phyloP scores from a whole-genome alignment of 2,797 vertebrate genomes.

The Helicolenus hilgendorfi region DNA sequence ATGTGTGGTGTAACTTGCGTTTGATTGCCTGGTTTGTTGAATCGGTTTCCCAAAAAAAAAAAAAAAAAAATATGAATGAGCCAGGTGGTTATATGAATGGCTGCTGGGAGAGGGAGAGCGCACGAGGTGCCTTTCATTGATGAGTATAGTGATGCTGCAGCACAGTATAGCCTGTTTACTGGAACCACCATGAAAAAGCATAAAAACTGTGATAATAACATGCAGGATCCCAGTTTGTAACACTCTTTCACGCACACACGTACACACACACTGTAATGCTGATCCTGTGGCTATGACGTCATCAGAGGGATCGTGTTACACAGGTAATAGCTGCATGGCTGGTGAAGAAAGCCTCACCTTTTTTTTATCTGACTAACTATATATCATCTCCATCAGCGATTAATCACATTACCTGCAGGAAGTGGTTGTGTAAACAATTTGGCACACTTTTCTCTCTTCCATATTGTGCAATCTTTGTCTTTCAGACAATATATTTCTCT shows the following conservation, averaged over 20 bases:
- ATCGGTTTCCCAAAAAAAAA: conserved; percentile 3
- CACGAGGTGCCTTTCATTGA: conserved; percentile 78
- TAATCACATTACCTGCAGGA: conserved; percentile 6
- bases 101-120: conserved; percentile 55
- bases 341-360: conserved; percentile 19
- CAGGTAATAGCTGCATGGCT: conserved; percentile 39
- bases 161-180: background rate
- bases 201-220: conserved; percentile 1
- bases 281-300: conserved; percentile 70
- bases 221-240: conserved; percentile 9
- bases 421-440: conserved; percentile 41
- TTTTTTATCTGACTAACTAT: background rate
- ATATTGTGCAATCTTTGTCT: conserved; percentile 40
- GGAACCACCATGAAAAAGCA: background rate
- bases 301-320: conserved; percentile 53
- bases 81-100: conserved; percentile 87
- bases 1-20: background rate
- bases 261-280: conserved; percentile 24
- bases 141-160: conserved; percentile 48
- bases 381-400: background rate
- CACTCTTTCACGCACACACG: background rate
- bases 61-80: conserved; percentile 77
- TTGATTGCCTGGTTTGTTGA: conserved; percentile 30
- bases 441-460: background rate
- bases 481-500: conserved; percentile 1